phyloP scores from a whole-genome alignment of 2,113 vertebrate genomes.

The Nicator chloris region DNA sequence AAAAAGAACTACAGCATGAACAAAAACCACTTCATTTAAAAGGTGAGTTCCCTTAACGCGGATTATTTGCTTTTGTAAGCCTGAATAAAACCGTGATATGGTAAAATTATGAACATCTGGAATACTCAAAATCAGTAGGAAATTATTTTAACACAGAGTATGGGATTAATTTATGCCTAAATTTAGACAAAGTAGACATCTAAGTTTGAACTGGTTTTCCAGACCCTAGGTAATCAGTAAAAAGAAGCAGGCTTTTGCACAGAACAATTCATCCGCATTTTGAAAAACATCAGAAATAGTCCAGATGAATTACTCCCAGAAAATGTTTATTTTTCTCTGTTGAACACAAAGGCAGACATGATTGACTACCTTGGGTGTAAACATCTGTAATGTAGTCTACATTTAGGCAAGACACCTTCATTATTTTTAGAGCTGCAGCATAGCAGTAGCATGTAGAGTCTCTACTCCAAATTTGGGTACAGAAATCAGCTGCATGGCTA shows the following conservation, averaged over 20 bases:
- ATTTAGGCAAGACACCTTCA: background rate
- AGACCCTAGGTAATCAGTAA: constrained; percentile 12
- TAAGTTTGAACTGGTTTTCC: constrained; percentile 5
- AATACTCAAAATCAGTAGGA: constrained; percentile 15
- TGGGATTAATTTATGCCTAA: constrained; percentile 26
- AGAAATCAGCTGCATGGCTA: background rate
- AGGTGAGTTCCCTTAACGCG: background rate
- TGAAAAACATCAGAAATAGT: background rate
- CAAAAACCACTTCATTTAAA: background rate
- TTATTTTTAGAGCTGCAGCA: background rate
- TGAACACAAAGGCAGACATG: background rate
- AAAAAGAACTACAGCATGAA: background rate
- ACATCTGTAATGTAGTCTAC: background rate
- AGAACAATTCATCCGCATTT: background rate
- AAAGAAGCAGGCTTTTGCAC: constrained; percentile 6
- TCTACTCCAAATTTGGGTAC: background rate
- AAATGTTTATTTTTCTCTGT: constrained; percentile 16
- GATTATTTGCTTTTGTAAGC: constrained; percentile 30
- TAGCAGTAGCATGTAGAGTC: background rate
- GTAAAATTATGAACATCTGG: constrained; percentile 35
- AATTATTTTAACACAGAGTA: constrained; percentile 5
- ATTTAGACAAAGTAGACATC: constrained; percentile 3
- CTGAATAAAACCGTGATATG: background rate
- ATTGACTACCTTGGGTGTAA: background rate
- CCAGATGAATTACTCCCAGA: background rate